These are phyloP conservation scores for Dynastes hyllus DNA, from an alignment of 2,888 invertebrate genomes.

Conservation along the genomic window DNA sequence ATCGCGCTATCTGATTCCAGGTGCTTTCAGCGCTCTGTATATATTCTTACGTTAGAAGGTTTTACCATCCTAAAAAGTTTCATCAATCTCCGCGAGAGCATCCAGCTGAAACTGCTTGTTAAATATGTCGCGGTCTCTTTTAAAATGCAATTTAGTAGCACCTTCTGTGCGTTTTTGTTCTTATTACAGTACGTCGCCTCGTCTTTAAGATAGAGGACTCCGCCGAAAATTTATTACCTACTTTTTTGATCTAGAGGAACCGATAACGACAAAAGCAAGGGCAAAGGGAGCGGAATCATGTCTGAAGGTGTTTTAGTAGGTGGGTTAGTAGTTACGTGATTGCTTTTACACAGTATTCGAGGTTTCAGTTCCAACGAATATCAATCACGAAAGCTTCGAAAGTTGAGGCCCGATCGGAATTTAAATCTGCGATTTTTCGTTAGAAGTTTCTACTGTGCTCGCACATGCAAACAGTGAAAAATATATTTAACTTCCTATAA, in stretches of 20 bases:
- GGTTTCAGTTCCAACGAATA: slow-evolving; percentile 37
- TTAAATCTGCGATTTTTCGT: slow-evolving; percentile 33
- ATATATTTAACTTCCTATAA: slow-evolving; percentile 31
- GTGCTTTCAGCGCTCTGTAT: neutral
- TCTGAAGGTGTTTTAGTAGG: slow-evolving; percentile 37
- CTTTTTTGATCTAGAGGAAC: slow-evolving; percentile 18
- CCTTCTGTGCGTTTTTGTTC: neutral
- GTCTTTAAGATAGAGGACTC: slow-evolving; percentile 26
- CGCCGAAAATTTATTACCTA: slow-evolving; percentile 23
- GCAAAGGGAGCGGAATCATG: neutral
- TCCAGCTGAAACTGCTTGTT: too few relatives aligned
- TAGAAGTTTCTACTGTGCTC: slow-evolving; percentile 16
- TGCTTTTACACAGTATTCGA: slow-evolving; percentile 29
- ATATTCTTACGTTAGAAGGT: too few relatives aligned
- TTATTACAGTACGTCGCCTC: slow-evolving; percentile 14
- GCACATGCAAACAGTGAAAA: slow-evolving; percentile 13
- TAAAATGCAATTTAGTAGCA: neutral
- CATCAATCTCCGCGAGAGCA: too few relatives aligned
- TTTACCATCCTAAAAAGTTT: too few relatives aligned
- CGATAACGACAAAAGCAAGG: slow-evolving; percentile 20
- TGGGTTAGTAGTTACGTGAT: slow-evolving; percentile 44
- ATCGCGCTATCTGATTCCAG: too few relatives aligned
- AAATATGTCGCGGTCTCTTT: neutral
- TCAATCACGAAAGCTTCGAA: slow-evolving; percentile 46
- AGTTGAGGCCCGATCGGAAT: slow-evolving; percentile 45